Base-by-base conservation (phyloP, 1,140 invertebrate genomes). In the Acarapis woodi region DNA sequence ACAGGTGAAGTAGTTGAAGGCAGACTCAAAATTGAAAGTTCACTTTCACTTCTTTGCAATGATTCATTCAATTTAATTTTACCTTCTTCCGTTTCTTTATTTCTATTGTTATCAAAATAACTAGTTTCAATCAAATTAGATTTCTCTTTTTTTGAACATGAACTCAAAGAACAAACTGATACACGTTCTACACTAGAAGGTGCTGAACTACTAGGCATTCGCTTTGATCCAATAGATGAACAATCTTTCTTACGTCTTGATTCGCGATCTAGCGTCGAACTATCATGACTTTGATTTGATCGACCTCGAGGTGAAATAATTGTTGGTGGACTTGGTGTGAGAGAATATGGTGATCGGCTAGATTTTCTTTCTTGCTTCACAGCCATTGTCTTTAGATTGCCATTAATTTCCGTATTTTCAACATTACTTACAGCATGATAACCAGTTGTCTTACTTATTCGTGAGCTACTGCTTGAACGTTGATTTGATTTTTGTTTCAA, bases 1-100 rank as follows among this genome's bases (percentile, higher is more conserved):
- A 30, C 41, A 3, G 31, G 31, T 3, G 42, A 43, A 6, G 40
- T 16, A 18, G 40, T 43, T 15, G 42, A 43, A 9, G 42, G 42
- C 18, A 43, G 22, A 38, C 42, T 43, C 10, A 38, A 43, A 15
- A 43, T 40, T 3, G 41, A 42, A 5, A 42, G 16, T 20, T 42
- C 41, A 15, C 22, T 30, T 2, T 34, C 42, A 1, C 25, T 28
- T 12, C 38, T 31, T 9, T 41, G 32, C 28, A 29, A 29, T 12
- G 28, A 29, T 29, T 29, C 12, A 10, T 12, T 29, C 4, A 2
- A 3, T 12, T 8, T 29, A 4, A 14, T 4, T 15, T 8, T 29
- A 10, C 12, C 12, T 29, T 4, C 15, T 15, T 14, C 12, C 28
- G 12, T 12, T 15, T 3, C 15, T 12, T 8, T 29, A 3, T 12